Evolutionary conservation across 2,113 vertebrate species (phyloP), one percentile per base, ranked within the genome.

Genomic region (Hyperopisus bebe): DNA sequence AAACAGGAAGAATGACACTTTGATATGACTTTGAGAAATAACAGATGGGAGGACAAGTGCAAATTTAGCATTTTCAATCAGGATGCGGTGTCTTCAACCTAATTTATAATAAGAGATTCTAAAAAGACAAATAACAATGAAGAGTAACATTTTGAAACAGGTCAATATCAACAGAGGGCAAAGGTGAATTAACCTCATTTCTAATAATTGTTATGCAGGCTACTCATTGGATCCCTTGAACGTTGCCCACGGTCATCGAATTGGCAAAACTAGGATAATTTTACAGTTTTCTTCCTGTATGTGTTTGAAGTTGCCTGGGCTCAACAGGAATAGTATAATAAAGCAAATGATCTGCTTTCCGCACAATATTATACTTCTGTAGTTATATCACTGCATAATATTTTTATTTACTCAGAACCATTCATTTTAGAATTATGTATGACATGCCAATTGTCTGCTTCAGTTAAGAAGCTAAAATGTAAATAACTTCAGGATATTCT

Each of bases 341-440:
- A 27, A 66, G 24, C 8, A n/a, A 62, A 27, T 0, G n/a, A 27
- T 27, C 90, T 89, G 93, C 91, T 90, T 86, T 90, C 90, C 87
- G 2, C 39, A 39, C 13, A 44, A 21, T 24, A 82, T 44, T 44
- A 39, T n/a, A 89, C 90, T 90, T 91, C 91, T 90, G 89, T 77
- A 84, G 88, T 66, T 87, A 90, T 85, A 87, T 50, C 27, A 19
- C 66, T 48, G 88, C 89, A 70, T 9, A 70, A 70, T 70, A 70
- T 70, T 70, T 70, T 70, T 70, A 70, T 70, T 70, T 31, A 70
- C 90, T 93, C 91, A 87, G 89, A 88, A 55, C 86, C 94, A 94
- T 94, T 95, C 93, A 94, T 92, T 91, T 94, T 94, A 96, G 93
- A 93, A 93, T 93, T 92, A 89, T 92, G 92, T 89, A 55, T 90